phyloP scores from a whole-genome alignment of 2,888 invertebrate species.

The Euplexia lucipara region DNA sequence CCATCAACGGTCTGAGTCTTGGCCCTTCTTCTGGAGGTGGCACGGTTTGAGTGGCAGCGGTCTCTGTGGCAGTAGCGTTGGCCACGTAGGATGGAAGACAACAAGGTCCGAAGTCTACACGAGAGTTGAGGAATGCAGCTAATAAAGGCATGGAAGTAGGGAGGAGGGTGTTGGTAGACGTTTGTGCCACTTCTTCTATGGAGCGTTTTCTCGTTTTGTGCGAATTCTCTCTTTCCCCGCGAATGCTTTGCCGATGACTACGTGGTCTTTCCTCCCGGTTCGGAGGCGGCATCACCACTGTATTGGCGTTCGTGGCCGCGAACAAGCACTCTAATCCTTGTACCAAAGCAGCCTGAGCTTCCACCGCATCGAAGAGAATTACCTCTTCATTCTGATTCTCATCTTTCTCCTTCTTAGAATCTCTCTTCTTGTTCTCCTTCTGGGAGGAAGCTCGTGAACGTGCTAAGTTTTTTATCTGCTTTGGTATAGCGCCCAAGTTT shows the following conservation, averaged over 20 bases:
- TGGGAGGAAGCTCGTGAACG: slow-evolving; percentile 91
- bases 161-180: slow-evolving; percentile 92
- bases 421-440: slow-evolving; percentile 90
- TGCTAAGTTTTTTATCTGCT: slow-evolving; percentile 91
- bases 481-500: slow-evolving; percentile 94
- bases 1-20: slow-evolving; percentile 86
- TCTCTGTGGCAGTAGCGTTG: slow-evolving; percentile 68
- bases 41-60: slow-evolving; percentile 74
- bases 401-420: slow-evolving; percentile 86
- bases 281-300: slow-evolving; percentile 86
- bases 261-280: slow-evolving; percentile 84
- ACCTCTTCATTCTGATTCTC: slow-evolving; percentile 85
- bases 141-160: slow-evolving; percentile 92
- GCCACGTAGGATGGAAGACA: slow-evolving; percentile 76
- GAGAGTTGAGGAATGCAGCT: slow-evolving; percentile 92
- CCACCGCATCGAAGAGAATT: slow-evolving; percentile 86
- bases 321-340: slow-evolving; percentile 89
- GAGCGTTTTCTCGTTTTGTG: slow-evolving; percentile 88
- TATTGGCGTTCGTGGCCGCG: slow-evolving; percentile 88
- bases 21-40: slow-evolving; percentile 80
- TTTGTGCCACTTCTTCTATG: slow-evolving; percentile 92
- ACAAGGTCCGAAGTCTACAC: slow-evolving; percentile 90
- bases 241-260: slow-evolving; percentile 82
- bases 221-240: slow-evolving; percentile 85
- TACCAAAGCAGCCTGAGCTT: slow-evolving; percentile 91